Evolutionary conservation across 2,888 invertebrate species (phyloP).

Genomic region (Spilarctia lutea): DNA sequence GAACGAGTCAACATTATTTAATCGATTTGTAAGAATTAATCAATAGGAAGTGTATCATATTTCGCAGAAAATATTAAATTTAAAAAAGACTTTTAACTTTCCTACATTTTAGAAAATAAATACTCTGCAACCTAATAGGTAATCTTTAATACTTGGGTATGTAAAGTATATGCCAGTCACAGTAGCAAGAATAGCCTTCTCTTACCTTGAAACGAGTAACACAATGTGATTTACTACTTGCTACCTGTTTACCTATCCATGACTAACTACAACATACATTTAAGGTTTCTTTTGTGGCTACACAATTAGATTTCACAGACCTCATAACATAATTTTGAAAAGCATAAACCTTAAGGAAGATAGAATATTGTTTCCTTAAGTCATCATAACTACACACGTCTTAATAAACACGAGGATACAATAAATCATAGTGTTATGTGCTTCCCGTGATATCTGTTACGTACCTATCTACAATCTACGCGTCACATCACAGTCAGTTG

Average conservation of each 20-base stretch:
- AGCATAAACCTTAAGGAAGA: neutral
- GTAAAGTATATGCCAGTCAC: conserved; percentile 7
- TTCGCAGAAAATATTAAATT: neutral
- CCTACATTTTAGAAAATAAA: neutral
- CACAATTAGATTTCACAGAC: conserved; percentile 4
- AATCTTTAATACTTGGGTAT: neutral
- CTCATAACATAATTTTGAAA: neutral
- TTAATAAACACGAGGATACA: conserved; percentile 32
- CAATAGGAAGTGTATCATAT: neutral
- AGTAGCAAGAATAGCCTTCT: conserved; percentile 35
- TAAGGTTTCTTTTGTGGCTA: conserved; percentile 8
- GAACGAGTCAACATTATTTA: neutral
- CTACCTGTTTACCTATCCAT: conserved; percentile 37
- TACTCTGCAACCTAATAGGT: neutral
- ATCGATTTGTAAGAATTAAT: neutral
- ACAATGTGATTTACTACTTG: conserved; percentile 59
- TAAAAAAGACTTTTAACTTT: neutral
- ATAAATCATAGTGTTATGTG: conserved; percentile 42
- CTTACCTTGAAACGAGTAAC: conserved; percentile 58
- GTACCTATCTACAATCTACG: conserved; percentile 6
- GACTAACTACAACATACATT: conserved; percentile 9
- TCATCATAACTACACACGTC: neutral
- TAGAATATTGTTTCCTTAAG: conserved; percentile 15
- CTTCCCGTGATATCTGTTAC: conserved; percentile 40
- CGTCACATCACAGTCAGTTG: conserved; percentile 39